These are phyloP conservation scores for Umimayanthus kanabou DNA, from an alignment of 92 coral and sea anemone genomes.

Conservation along the genomic window DNA sequence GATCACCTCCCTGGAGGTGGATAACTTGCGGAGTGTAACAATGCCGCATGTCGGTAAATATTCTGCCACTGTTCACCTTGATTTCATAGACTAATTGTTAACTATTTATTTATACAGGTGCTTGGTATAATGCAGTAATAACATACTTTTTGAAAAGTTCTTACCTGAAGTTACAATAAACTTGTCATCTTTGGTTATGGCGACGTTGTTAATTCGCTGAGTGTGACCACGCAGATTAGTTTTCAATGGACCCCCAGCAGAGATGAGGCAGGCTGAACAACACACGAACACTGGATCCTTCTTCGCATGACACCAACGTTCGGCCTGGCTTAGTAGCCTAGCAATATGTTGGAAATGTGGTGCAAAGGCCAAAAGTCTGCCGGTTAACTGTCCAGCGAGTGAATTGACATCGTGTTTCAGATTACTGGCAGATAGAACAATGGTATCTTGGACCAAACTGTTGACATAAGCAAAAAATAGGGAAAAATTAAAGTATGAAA, in stretches of 20 bases:
- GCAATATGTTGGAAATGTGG: slow-evolving; percentile 66
- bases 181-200: slow-evolving; percentile 70
- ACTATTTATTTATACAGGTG: neutral
- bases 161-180: slow-evolving; percentile 65
- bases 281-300: slow-evolving; percentile 68
- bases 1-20: no score
- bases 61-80: no score
- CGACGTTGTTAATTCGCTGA: slow-evolving; percentile 70
- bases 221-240: slow-evolving; percentile 88
- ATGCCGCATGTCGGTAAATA: no score
- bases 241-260: slow-evolving; percentile 84
- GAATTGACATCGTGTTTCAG: slow-evolving; percentile 70
- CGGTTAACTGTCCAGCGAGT: slow-evolving; percentile 76
- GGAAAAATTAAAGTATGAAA: neutral
- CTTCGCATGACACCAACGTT: slow-evolving; percentile 75
- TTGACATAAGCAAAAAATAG: neutral
- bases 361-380: slow-evolving; percentile 71
- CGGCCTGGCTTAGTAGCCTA: slow-evolving; percentile 63
- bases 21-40: no score
- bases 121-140: no score
- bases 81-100: no score
- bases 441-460: slow-evolving; percentile 76
- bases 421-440: slow-evolving; percentile 75
- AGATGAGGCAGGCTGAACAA: slow-evolving; percentile 74
- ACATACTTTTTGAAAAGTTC: neutral